Base-by-base conservation (phyloP, 2,888 invertebrate species). In the Coelopa pilipes region DNA sequence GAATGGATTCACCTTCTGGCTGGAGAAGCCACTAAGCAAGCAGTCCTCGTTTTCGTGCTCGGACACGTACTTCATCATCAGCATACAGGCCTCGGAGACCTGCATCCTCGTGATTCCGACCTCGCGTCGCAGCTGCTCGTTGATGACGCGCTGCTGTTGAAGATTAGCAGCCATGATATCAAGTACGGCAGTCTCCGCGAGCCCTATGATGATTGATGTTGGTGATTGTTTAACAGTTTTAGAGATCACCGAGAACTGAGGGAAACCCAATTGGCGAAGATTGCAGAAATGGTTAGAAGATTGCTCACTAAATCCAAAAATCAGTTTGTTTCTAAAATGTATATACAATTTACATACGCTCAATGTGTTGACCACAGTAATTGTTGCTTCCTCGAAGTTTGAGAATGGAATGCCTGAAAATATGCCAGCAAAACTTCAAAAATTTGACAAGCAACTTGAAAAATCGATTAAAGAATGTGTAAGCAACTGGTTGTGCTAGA, bases 1-100 rank as follows among this genome's bases (percentile, higher is more conserved):
- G 90, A 96, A 98, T 46, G 98, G 98, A 89, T 98, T 98, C 17
- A 96, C 95, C 87, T 96, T 96, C 87, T 97, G 97, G 80, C 94
- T 96, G 77, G 96, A 94, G 88, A 98, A 98, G 10, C 98, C 98
- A 78, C 95, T 95, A 78, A 98, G 90, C 66, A 98, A 91, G 83
- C 94, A 97, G 88, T 98, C 98, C 84, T 97, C 97, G 81, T 95
- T 94, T 84, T 96, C 94, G 84, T 97, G 96, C 82, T 97, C 96
- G 60, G 92, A 91, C 78, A 97, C 94, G 85, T 92, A 97, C 85
- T 96, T 95, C 85, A 97, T 94, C 81, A 98, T 96, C 82, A 97
- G 95, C 78, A 94, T 93, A 74, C 97, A 94, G n/a, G 96, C 97
- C 81, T 93, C 93, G 15, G 96, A 96, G 45, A 81, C 80, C 59